These are phyloP conservation scores for Trilocha varians DNA, from an alignment of 2,888 invertebrate genomes.

Conservation along the genomic window DNA sequence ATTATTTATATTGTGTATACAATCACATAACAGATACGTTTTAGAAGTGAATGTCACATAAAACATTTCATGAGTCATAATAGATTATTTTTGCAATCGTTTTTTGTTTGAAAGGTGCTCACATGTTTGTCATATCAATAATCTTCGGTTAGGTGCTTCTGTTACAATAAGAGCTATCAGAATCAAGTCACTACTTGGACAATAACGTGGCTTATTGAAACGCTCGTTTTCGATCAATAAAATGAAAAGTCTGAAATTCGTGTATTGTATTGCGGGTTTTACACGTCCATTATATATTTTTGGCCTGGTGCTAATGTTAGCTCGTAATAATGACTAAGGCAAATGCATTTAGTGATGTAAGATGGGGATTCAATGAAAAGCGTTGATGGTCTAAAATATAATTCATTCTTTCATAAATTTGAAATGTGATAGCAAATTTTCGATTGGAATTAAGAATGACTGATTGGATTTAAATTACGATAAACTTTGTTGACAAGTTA, in stretches of 20 bases:
- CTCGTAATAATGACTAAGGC: conserved; percentile 1
- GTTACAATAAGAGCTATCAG: not conserved
- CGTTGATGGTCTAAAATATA: not conserved
- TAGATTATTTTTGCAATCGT: not conserved
- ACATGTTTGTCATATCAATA: not conserved
- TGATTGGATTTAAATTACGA: not conserved
- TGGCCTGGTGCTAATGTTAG: conserved; percentile 29
- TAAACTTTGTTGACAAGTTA: not conserved
- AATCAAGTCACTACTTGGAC: not conserved
- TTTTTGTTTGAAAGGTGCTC: not conserved
- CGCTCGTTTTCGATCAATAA: not conserved
- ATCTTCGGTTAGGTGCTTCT: not conserved
- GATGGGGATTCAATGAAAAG: not conserved
- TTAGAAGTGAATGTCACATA: not conserved
- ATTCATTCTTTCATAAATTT: not conserved
- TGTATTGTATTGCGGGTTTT: conserved; percentile 3
- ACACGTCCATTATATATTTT: conserved; percentile 15
- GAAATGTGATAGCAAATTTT: not conserved
- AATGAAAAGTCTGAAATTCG: not conserved
- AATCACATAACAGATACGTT: too few species aligned
- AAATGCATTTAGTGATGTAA: not conserved
- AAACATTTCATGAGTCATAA: not conserved
- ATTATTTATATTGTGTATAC: not conserved
- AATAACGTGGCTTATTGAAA: not conserved
- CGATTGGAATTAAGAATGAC: not conserved